Base-by-base conservation (phyloP, 2,113 vertebrate species). In the Eublepharis macularius region DNA sequence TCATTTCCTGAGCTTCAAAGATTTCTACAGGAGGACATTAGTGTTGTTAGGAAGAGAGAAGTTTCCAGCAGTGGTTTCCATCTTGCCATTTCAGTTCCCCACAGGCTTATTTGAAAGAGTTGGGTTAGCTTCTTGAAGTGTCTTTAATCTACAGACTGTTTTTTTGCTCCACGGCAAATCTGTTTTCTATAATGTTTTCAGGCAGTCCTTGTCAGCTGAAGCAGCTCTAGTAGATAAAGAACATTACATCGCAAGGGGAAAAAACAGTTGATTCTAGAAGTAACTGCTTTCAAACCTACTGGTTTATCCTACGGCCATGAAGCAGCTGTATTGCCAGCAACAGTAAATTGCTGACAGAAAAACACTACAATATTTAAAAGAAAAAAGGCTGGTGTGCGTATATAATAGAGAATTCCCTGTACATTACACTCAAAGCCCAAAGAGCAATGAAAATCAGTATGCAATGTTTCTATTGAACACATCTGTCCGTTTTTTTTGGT, bases 161-260 rank as follows among this genome's bases (percentile, higher is more conserved):
- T 78, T 78, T 80, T 41, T n/a, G n/a, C 68, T 85, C 49, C 8
- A 34, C 51, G 80, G 66, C 68, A 80, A 60, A 74, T 85, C 84
- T 14, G 34, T 80, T 73, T 80, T 63, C 41, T 65, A 47, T 66
- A 74, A 74, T 13, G 21, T 49, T 36, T 80, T 73, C 54, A 80
- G 68, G 51, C 41, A 80, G 69, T 83, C n/a, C n/a, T 60, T 17
- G 41, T 41, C 66, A 45, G 39, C 41, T 73, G 66, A 21, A 36
- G 49, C 72, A 60, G 49, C 39, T 60, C 7, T 41, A 73, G n/a
- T 39, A 60, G 84, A 39, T 54, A 68, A 49, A 74, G 78, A 80
- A 63, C 34, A 43, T 54, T 41, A 9, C 43, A n/a, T 60, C 47
- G 19, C 41, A 47, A 32, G 32, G 32, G 54, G 32, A 4, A 26